These are phyloP conservation scores for Linyphia triangularis DNA, from an alignment of 2,888 invertebrate species.

Conservation along the genomic window DNA sequence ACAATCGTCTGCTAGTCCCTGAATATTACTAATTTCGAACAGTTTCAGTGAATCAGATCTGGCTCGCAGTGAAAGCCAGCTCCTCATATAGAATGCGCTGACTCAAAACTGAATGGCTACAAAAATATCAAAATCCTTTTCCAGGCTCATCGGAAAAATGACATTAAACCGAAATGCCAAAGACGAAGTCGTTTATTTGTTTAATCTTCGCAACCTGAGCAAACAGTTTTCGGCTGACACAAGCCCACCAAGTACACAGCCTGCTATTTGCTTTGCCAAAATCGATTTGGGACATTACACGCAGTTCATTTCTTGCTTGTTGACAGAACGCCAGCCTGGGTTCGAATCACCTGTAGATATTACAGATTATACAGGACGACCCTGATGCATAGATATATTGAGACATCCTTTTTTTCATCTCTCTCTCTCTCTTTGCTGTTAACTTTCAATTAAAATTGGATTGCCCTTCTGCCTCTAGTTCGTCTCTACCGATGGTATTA, in stretches of 20 bases:
- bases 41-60: no score
- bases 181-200: constrained; percentile 67
- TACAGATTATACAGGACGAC: neutral
- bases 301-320: constrained; percentile 57
- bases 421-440: neutral
- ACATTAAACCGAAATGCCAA: constrained; percentile 56
- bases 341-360: constrained; percentile 48
- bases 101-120: neutral
- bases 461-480: neutral
- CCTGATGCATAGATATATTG: neutral
- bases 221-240: constrained; percentile 46
- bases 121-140: neutral
- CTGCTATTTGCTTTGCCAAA: constrained; percentile 61
- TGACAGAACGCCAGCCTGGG: constrained; percentile 57
- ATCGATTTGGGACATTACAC: constrained; percentile 64
- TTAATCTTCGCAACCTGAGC: constrained; percentile 60
- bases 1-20: no score
- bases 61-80: no score
- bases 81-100: neutral
- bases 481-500: neutral
- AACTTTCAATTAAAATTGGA: constrained; percentile 45
- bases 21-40: no score
- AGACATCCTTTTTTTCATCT: neutral
- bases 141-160: constrained; percentile 54
- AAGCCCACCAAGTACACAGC: constrained; percentile 34